Evolutionary conservation across 2,888 invertebrate genomes (phyloP), one percentile per base, ranked within the genome.

Genomic region (Heteromurus nitidus): DNA sequence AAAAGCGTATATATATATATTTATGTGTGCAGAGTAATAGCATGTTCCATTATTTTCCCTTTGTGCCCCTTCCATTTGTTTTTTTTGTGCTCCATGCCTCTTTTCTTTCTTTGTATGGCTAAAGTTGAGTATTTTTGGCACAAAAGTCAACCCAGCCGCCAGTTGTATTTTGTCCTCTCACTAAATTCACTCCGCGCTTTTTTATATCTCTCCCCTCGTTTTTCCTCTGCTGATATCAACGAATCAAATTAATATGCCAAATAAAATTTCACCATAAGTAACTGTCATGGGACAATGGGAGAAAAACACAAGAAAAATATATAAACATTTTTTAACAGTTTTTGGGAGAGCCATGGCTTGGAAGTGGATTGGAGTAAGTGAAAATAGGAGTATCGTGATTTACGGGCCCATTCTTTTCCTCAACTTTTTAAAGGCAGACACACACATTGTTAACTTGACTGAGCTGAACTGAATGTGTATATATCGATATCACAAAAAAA

Each of bases 221-320:
- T n/a, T n/a, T n/a, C n/a, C n/a, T n/a, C n/a, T n/a, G n/a, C n/a
- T 44, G 44, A 44, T 44, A 44, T 44, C 18, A 58, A 58, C 16
- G 58, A 58, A 58, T 58, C 26, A 58, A 58, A 58, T 58, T 58
- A 58, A 58, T 58, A 58, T 58, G 58, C 58, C 58, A 58, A 58
- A 58, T 58, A 58, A 58, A 58, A 58, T 58, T 58, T 58, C 58
- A 24, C 9, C 13, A 58, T 24, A 58, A 50, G 50, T 50, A 50
- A 50, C n/a, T 50, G 50, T 50, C 50, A 50, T 16, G 20, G 50
- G 16, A 50, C 13, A 13, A 9, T 9, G 36, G 36, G 13, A 36
- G 36, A 13, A 36, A 36, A 36, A 36, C 36, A 36, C 36, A 36
- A 36, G 36, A 13, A 36, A 36, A 36, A 36, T 36, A 13, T 5